Percentiles rank a stretch among this genome's conserved stretches.
Evolutionary conservation across 2,113 vertebrate genomes (phyloP).

Genomic region (Nyctibius bracteatus): DNA sequence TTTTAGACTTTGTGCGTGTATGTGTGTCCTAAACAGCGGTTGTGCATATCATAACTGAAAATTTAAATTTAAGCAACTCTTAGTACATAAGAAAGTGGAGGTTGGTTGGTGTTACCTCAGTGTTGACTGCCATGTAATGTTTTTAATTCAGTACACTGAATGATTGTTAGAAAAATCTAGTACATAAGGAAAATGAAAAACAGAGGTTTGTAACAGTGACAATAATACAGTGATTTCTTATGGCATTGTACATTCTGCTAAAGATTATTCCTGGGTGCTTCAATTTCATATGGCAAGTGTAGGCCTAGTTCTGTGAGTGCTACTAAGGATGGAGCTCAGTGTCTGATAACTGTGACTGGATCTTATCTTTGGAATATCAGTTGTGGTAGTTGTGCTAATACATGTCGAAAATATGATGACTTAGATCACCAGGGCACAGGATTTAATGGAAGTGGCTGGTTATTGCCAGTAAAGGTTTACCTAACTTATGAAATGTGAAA

Average conservation of each 20-base stretch:
- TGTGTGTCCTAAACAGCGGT: neutral
- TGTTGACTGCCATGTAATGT: neutral
- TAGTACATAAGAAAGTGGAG: neutral
- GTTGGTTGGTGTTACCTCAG: neutral
- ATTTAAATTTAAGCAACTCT: neutral
- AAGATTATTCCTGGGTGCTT: neutral
- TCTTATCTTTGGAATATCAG: neutral
- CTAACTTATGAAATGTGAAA: neutral
- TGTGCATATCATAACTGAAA: neutral
- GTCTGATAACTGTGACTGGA: neutral
- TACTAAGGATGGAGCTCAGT: neutral
- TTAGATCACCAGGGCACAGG: neutral
- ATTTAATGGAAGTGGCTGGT: neutral
- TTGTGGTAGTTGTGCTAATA: neutral
- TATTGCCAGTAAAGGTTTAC: neutral
- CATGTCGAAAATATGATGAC: accelerated
- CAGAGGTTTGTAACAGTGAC: neutral
- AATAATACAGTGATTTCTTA: neutral
- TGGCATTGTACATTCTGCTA: neutral
- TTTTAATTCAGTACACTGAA: neutral
- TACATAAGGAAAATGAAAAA: neutral
- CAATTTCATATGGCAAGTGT: neutral
- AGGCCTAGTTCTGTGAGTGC: neutral
- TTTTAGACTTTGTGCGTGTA: neutral
- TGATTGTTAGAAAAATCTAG: neutral